A percentile compares a stretch with the other conserved stretches of the same genome.
Evolutionary conservation across 2,888 invertebrate genomes (phyloP).

Genomic region (Rotaria sp.): DNA sequence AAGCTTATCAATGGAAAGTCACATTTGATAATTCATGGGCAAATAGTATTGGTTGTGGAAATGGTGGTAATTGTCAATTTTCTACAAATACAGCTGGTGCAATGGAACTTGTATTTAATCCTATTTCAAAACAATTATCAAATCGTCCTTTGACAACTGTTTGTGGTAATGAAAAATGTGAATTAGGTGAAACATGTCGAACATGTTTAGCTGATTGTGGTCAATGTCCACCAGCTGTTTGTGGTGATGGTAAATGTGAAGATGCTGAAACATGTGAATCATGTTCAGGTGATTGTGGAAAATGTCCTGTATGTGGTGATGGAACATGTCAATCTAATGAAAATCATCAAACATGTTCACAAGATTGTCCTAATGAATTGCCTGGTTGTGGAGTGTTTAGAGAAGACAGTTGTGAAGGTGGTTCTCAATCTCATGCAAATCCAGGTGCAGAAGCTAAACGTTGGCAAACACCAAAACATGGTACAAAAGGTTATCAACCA

Average conservation of each 20-base stretch:
- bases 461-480: conserved; percentile 40
- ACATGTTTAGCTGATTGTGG: conserved; percentile 35
- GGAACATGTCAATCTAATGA: conserved; percentile 36
- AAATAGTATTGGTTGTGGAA: conserved; percentile 33
- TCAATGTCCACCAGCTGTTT: conserved; percentile 3
- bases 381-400: conserved; percentile 37
- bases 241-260: conserved; percentile 39
- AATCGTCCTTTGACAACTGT: conserved; percentile 22
- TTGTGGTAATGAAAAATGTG: conserved; percentile 38
- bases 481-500: conserved; percentile 31
- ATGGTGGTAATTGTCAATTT: conserved; percentile 35
- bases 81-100: conserved; percentile 35
- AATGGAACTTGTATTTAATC: conserved; percentile 31
- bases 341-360: conserved; percentile 35
- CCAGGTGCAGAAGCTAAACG: conserved; percentile 26
- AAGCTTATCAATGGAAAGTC: conserved; percentile 37
- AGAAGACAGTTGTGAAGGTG: conserved; percentile 37
- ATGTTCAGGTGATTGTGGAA: conserved; percentile 38
- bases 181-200: conserved; percentile 37
- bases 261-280: conserved; percentile 32
- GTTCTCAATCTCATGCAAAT: conserved; percentile 35
- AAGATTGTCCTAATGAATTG: conserved; percentile 40
- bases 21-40: conserved; percentile 35
- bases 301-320: conserved; percentile 40
- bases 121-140: conserved; percentile 32